Evolutionary conservation across 2,113 vertebrate species (phyloP), one percentile per base, ranked within the genome.

Genomic region (Macquaria australasica): DNA sequence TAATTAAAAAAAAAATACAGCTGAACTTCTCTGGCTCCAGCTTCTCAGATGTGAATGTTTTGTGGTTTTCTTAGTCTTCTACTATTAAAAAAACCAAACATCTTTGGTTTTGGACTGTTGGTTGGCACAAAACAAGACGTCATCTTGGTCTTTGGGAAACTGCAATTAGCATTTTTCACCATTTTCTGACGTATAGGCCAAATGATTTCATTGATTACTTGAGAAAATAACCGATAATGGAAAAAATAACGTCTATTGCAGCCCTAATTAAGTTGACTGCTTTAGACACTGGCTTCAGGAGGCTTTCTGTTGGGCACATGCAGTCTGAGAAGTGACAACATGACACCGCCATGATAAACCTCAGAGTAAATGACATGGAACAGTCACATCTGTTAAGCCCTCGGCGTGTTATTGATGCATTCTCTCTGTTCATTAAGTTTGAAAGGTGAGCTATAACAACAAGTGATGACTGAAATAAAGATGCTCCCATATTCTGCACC

Each of bases 341-440:
- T 37, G 77, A 64, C 59, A 76, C 14, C 1, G 34, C 12, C 31
- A 23, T 39, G 51, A 73, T 59, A 63, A 68, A 59, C 41, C 43
- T 82, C 48, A 28, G 55, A 80, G 37, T 79, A 79, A 91, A 88
- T 75, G 71, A 87, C 81, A 87, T 73, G 58, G 60, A 92, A 80
- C 71, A n/a, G 37, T 68, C 77, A 23, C 92, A 83, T 90, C 77
- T 88, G 87, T 77, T 73, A 18, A 48, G 70, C 77, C 70, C 39
- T 77, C 31, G 16, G 77, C 23, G 4, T 20, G 56, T 82, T 80
- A 73, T 72, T 45, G 53, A 85, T 79, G 59, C 66, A 23, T 87
- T 55, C 59, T 41, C 60, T 71, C 64, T 16, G 50, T 73, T 79
- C 86, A 86, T 88, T 87, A 72, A 74, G 77, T 89, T 85, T 87